Base-by-base conservation (phyloP, 2,888 invertebrate genomes). In the Agonopterix subpropinquella region DNA sequence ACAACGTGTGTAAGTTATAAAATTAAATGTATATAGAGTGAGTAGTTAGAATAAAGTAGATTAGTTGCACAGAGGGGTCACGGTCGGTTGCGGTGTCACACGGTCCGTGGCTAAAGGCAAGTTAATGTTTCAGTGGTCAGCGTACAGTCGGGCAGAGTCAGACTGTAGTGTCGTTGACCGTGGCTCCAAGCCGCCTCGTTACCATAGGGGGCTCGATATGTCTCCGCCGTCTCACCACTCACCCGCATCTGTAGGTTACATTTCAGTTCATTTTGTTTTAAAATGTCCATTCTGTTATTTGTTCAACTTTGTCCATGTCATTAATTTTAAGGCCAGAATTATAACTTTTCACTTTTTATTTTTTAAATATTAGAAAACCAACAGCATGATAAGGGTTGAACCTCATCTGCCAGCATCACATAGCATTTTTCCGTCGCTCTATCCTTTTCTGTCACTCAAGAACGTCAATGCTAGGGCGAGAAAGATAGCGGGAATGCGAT, bases 91-190 rank as follows among this genome's bases (percentile, higher is more conserved):
- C 65, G 71, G 75, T 75, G 57, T 63, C 13, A 67, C 64, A 72
- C 11, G 62, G 61, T 58, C 58, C 61, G 61, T 69, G 71, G 70
- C 69, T 85, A 80, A 87, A 84, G 56, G 64, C 65, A 70, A 77
- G 71, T 85, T 83, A 67, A 83, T 84, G 72, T 88, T 88, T 86
- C 88, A 88, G 88, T 86, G 78, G 70, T 83, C 81, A 78, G 65
- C 82, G 74, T 87, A 71, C 87, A 87, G 72, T 84, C 87, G 70
- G 72, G 68, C 61, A 86, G 85, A 71, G 86, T 86, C 77, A 81
- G 80, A 82, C 74, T 87, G 68, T 88, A 87, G 72, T 11, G 15
- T 43, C 36, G 37, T 37, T 70, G 62, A 67, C 66, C 58, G 63
- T 63, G 77, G 78, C 74, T 73, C 62, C 72, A 59, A 69, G 76